Evolutionary conservation across 2,888 invertebrate species (phyloP).

Genomic region (Asteroscopus sphinx): DNA sequence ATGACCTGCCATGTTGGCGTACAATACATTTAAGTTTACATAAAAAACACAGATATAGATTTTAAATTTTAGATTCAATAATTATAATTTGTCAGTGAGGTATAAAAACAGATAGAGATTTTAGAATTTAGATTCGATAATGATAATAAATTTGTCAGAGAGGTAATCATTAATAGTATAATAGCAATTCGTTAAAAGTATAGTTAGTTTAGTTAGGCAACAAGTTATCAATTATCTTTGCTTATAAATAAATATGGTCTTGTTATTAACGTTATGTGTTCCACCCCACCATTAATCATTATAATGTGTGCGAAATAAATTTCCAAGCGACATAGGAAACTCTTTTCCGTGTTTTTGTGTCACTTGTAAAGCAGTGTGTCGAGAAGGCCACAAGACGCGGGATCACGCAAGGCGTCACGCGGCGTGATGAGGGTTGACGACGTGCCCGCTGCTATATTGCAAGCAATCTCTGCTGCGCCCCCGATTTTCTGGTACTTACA

Average conservation of each 20-base stretch:
- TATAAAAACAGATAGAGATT: too few species aligned
- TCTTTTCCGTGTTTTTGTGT: constrained; percentile 34
- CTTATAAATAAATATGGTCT: neutral
- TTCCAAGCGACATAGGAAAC: constrained; percentile 20
- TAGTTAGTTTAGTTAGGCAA: too few species aligned
- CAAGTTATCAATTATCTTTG: too few species aligned
- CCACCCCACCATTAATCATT: constrained; percentile 24
- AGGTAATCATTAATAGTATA: too few species aligned
- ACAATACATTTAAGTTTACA: too few species aligned
- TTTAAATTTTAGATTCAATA: too few species aligned
- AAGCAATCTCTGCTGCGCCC: constrained; percentile 58
- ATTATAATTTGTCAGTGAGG: too few species aligned
- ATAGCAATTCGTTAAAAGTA: too few species aligned
- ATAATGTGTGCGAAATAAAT: constrained; percentile 20
- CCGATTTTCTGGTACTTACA: constrained; percentile 62
- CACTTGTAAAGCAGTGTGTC: constrained; percentile 26
- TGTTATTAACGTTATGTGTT: neutral
- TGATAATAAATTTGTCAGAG: too few species aligned
- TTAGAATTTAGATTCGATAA: too few species aligned
- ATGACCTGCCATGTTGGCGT: too few species aligned
- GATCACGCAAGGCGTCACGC: constrained; percentile 51
- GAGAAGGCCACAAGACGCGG: constrained; percentile 37
- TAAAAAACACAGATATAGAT: too few species aligned
- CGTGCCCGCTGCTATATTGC: constrained; percentile 67
- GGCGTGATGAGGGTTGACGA: constrained; percentile 71